Conservation (phyloP, 2,113 vertebrate species). For the Pedetes capensis region DNA sequence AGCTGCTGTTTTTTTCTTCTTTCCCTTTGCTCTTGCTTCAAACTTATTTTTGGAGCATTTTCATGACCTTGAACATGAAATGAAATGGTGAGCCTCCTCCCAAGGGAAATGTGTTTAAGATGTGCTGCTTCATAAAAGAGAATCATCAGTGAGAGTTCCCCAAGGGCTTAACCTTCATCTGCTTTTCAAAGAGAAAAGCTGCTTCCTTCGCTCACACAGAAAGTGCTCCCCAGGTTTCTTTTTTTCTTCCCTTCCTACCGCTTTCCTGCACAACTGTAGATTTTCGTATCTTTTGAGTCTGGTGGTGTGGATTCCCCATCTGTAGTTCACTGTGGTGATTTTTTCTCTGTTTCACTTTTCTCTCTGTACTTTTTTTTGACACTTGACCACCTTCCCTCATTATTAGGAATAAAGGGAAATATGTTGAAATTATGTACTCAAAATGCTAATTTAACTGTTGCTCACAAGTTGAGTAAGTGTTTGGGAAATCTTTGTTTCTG, state of each 20-base stretch:
- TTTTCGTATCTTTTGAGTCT: slow-evolving; percentile 3
- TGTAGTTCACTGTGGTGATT: background rate
- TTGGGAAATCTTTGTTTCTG: background rate
- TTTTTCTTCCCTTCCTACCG: background rate
- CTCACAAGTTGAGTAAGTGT: background rate
- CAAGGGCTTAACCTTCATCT: slow-evolving; percentile 67
- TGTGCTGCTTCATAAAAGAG: slow-evolving; percentile 66
- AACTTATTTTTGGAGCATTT: slow-evolving; percentile 74
- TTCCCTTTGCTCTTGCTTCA: slow-evolving; percentile 47
- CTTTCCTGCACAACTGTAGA: background rate
- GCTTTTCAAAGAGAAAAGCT: slow-evolving; percentile 56
- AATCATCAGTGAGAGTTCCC: slow-evolving; percentile 60
- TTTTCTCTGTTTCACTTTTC: background rate
- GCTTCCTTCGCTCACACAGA: background rate
- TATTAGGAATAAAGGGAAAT: background rate
- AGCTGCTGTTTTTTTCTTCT: slow-evolving; percentile 15
- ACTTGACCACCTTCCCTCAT: background rate
- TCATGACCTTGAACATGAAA: slow-evolving; percentile 74
- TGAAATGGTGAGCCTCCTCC: slow-evolving; percentile 57
- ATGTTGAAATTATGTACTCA: background rate
- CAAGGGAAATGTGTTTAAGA: slow-evolving; percentile 59
- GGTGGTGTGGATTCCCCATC: background rate
- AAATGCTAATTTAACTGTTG: background rate
- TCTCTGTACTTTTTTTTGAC: background rate
- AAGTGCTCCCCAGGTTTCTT: background rate